These are phyloP conservation scores for Dastarcus helophoroides DNA, from an alignment of 2,888 invertebrate species.

Conservation along the genomic window DNA sequence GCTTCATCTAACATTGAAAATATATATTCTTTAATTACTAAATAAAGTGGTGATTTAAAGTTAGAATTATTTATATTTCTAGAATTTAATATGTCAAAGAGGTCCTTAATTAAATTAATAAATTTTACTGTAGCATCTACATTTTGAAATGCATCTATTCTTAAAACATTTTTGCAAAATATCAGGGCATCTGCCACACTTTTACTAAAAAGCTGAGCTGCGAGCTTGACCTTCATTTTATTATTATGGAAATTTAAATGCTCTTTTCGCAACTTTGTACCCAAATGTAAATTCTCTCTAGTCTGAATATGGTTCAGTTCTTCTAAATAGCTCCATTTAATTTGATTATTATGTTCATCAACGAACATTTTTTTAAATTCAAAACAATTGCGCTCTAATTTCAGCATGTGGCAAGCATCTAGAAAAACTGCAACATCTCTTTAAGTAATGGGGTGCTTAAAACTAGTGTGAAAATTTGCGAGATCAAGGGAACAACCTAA, in stretches of 20 bases:
- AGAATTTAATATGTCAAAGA: slow-evolving; percentile 19
- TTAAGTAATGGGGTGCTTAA: slow-evolving; percentile 2
- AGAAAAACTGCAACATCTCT: slow-evolving; percentile 4
- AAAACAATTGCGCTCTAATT: slow-evolving; percentile 7
- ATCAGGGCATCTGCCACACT: slow-evolving; percentile 16
- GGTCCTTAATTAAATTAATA: slow-evolving; percentile 15
- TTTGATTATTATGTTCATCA: slow-evolving; percentile 1
- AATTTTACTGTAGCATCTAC: slow-evolving; percentile 16
- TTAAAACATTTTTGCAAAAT: slow-evolving; percentile 10
- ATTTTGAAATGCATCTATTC: slow-evolving; percentile 11
- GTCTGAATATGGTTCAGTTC: slow-evolving; percentile 15
- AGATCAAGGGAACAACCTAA: slow-evolving; percentile 1
- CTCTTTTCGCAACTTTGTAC: slow-evolving; percentile 7
- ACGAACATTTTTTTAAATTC: slow-evolving; percentile 1
- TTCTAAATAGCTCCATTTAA: slow-evolving; percentile 11
- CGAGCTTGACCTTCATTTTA: slow-evolving; percentile 19
- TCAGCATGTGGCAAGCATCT: slow-evolving; percentile 9
- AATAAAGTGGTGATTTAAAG: slow-evolving; percentile 4
- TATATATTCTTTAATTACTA: slow-evolving; percentile 1
- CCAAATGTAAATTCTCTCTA: slow-evolving; percentile 10
- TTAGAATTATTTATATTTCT: slow-evolving; percentile 5
- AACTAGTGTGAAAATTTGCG: slow-evolving; percentile 1
- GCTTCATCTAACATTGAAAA: neutral
- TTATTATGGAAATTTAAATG: slow-evolving; percentile 12
- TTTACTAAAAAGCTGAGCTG: slow-evolving; percentile 18